Evolutionary conservation across 2,888 invertebrate genomes (phyloP), one percentile per base, ranked within the genome.

Genomic region (Elaeidobius kamerunicus): DNA sequence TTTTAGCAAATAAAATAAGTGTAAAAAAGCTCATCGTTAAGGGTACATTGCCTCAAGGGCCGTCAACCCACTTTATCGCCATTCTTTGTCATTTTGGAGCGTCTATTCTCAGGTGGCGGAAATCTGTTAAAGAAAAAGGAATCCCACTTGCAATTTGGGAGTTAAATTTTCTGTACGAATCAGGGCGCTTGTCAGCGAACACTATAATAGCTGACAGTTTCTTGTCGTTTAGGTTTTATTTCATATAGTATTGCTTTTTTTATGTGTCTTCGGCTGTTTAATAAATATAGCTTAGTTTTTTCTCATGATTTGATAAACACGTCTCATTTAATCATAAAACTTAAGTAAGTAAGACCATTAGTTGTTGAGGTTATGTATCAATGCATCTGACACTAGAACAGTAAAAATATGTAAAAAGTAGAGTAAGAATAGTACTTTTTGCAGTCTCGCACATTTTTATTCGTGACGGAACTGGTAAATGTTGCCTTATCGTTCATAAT

Each of bases 41-140:
- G 18, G 40, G 40, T 20, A 19, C 40, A 48, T 40, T 40, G 39
- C 48, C 40, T 40, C 34, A 20, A 48, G 40, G 40, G 40, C 40
- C 41, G 48, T 48, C 48, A 48, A 48, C 48, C 48, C 32, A 48
- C 48, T 48, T 48, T 48, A 48, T 32, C 41, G 48, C 40, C n/a
- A 20, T 30, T 41, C 40, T 48, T 52, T 49, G 46, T 48, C 52
- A 60, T 63, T 65, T 17, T 78, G 95, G 94, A 84, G 90, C 62
- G 90, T 95, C 54, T 96, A 89, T 76, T 92, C 95, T 41, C 83
- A 96, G 60, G 94, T 96, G 55, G 96, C 94, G n/a, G 80, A 96
- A 61, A 90, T 96, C 34, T 96, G 96, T 23, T 72, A 93, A 95
- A 72, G 17, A 16, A 38, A 38, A 17, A 11, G 15, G 38, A 38